These are phyloP conservation scores for Glossophaga mutica DNA, from an alignment of 2,797 vertebrate species.

Conservation along the genomic window DNA sequence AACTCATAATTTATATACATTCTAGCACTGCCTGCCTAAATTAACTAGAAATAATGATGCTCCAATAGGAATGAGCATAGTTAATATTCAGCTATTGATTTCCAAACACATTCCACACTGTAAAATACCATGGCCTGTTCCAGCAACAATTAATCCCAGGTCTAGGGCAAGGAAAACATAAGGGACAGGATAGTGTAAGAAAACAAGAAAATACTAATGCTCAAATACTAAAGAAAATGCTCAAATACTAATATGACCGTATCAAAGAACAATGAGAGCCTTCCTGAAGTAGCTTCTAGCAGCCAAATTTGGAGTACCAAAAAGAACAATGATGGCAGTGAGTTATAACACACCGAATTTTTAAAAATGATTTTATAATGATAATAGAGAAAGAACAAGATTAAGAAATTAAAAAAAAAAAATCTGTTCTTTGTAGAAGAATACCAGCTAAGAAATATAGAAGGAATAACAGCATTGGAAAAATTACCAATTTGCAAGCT, in stretches of 20 bases:
- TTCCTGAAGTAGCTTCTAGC: neutral
- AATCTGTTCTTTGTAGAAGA: neutral
- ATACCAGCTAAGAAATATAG: neutral
- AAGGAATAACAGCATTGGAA: neutral
- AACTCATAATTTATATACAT: neutral
- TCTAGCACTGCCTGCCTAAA: neutral
- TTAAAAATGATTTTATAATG: neutral
- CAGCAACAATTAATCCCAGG: neutral
- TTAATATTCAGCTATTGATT: slow-evolving; percentile 1
- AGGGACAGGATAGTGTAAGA: neutral
- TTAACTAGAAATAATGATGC: neutral
- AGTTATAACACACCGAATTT: neutral
- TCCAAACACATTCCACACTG: neutral
- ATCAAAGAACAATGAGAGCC: neutral
- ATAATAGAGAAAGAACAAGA: neutral
- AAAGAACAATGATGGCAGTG: neutral
- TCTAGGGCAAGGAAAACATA: neutral
- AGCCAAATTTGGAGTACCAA: neutral
- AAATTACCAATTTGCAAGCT: neutral
- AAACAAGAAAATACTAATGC: neutral
- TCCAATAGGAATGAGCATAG: neutral
- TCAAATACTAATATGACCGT: neutral
- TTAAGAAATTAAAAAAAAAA: neutral
- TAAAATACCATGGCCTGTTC: neutral
- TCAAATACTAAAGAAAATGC: neutral